Conservation (phyloP, 2,888 invertebrate genomes). For the Tetragnatha montana region DNA sequence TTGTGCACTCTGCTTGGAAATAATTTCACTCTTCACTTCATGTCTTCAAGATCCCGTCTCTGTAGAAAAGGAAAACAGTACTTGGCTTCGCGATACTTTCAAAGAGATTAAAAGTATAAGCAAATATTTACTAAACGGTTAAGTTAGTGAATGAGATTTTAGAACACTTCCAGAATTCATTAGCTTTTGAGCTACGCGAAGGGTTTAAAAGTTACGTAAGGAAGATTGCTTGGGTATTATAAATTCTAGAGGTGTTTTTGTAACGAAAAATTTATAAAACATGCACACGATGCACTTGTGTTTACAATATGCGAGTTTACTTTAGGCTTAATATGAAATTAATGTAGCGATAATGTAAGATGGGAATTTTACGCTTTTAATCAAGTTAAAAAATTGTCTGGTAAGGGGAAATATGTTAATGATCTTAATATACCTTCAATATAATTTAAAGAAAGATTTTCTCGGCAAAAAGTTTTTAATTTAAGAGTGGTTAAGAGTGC, state of each 20-base stretch:
- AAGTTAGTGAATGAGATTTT: conserved; percentile 11
- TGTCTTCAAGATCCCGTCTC: neutral
- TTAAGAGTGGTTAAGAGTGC: neutral
- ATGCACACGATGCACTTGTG: no score
- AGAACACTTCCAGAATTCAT: conserved; percentile 5
- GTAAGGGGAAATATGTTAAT: neutral
- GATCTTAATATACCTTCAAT: neutral
- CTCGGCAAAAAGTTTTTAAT: neutral
- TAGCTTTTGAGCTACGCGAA: neutral
- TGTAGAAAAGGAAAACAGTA: neutral
- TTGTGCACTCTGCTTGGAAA: neutral
- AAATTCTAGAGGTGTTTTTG: neutral
- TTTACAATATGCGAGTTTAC: neutral
- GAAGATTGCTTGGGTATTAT: neutral
- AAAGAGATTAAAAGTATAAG: conserved; percentile 11
- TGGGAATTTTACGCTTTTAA: neutral
- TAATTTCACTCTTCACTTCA: neutral
- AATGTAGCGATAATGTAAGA: neutral
- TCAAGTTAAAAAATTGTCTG: neutral
- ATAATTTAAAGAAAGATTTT: neutral
- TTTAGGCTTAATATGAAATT: neutral
- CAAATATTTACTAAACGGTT: conserved; percentile 20
- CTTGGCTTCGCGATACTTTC: neutral
- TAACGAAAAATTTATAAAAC: neutral
- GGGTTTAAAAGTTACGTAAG: neutral